These are phyloP conservation scores for Sinocyclocheilus maitianheensis DNA, from an alignment of 2,113 vertebrate species.

Conservation along the genomic window DNA sequence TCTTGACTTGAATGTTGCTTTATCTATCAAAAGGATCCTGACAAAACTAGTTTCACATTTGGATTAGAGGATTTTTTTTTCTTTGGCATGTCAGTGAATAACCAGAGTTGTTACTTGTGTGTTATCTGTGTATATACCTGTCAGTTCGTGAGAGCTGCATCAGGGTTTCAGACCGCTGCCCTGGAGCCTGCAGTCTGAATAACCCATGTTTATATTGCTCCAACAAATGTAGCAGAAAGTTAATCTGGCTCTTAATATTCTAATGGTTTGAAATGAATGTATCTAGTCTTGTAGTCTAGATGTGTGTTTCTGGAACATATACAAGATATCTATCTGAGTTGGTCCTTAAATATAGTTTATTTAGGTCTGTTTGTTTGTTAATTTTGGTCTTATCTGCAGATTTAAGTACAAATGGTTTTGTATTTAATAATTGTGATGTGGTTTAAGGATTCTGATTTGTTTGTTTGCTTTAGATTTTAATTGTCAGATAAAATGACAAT, in stretches of 20 bases:
- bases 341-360: background rate
- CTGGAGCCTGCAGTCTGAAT: background rate
- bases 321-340: background rate
- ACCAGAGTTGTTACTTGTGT: background rate
- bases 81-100: background rate
- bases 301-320: too few relatives aligned
- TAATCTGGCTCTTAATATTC: background rate
- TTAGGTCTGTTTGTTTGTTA: background rate
- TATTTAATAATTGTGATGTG: background rate
- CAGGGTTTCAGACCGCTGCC: background rate
- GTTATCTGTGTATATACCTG: too few relatives aligned
- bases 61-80: background rate
- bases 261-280: background rate
- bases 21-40: background rate
- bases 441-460: background rate
- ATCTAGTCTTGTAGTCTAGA: background rate
- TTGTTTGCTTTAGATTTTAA: background rate
- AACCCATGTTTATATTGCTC: background rate
- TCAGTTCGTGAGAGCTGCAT: background rate
- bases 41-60: background rate
- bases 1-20: background rate
- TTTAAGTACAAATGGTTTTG: background rate
- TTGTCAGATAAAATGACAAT: background rate
- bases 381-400: background rate
- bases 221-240: background rate